Conservation (phyloP, 2,888 invertebrate species). For the Phyllotreta cruciferae region DNA sequence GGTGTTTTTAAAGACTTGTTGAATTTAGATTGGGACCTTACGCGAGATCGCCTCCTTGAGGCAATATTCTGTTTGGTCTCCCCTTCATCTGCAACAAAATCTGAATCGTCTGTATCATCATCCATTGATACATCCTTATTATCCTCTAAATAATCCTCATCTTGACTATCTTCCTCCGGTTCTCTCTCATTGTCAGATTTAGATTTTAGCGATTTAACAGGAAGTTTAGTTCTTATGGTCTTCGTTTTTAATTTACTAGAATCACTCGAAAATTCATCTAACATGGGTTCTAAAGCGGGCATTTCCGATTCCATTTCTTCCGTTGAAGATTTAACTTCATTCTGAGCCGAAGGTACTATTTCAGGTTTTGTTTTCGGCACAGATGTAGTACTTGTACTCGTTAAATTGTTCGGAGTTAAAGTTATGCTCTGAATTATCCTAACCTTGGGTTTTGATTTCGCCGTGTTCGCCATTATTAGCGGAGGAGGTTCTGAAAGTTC, state of each 20-base stretch:
- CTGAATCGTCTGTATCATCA: slow-evolving; percentile 63
- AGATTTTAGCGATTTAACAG: slow-evolving; percentile 16
- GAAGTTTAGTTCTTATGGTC: slow-evolving; percentile 29
- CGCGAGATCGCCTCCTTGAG: slow-evolving; percentile 42
- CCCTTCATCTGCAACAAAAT: slow-evolving; percentile 56
- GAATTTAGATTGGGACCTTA: slow-evolving; percentile 6
- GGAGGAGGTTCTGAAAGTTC: slow-evolving; percentile 36
- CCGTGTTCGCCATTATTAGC: slow-evolving; percentile 29
- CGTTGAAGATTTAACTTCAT: slow-evolving; percentile 15
- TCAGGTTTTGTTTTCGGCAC: slow-evolving; percentile 13
- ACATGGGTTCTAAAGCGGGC: slow-evolving; percentile 5
- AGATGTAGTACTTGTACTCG: slow-evolving; percentile 20
- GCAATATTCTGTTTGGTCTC: slow-evolving; percentile 43
- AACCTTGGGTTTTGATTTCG: slow-evolving; percentile 39
- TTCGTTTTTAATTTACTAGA: slow-evolving; percentile 35
- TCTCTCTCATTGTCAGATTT: slow-evolving; percentile 4
- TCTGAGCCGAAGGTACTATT: slow-evolving; percentile 6
- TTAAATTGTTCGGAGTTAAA: slow-evolving; percentile 31
- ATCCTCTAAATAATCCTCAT: slow-evolving; percentile 61
- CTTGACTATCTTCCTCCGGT: slow-evolving; percentile 32
- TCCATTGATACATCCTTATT: slow-evolving; percentile 57
- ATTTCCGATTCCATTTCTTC: slow-evolving; percentile 22
- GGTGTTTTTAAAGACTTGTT: slow-evolving; percentile 21
- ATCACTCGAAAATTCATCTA: too few species aligned
- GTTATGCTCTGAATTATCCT: slow-evolving; percentile 40